These are phyloP conservation scores for Eucidaris tribuloides DNA, from an alignment of 35 echinoderm and acorn worm species.

Conservation along the genomic window DNA sequence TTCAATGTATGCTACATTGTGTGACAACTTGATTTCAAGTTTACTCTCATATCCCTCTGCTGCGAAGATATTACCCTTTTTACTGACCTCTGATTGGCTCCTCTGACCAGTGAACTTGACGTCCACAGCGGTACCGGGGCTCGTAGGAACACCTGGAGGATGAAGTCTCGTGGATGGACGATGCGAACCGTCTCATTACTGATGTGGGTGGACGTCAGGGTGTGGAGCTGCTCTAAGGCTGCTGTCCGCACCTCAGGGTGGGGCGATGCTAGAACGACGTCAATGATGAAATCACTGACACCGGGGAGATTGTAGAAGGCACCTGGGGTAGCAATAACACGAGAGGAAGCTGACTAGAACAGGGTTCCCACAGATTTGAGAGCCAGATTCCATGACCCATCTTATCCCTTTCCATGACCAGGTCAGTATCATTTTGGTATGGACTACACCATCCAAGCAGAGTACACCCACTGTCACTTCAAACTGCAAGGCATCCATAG, in stretches of 20 bases:
- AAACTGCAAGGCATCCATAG: too few relatives aligned
- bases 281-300: constrained; percentile 94
- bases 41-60: too few relatives aligned
- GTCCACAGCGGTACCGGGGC: constrained; percentile 89
- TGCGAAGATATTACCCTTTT: too few relatives aligned
- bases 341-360: too few relatives aligned
- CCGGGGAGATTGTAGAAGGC: constrained; percentile 83
- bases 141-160: constrained; percentile 80
- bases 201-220: constrained; percentile 66
- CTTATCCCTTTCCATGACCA: too few relatives aligned
- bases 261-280: constrained; percentile 74
- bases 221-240: constrained; percentile 89
- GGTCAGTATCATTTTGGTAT: too few relatives aligned
- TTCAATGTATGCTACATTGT: too few relatives aligned
- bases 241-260: constrained; percentile 71
- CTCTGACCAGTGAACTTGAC: constrained; percentile 85
- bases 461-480: too few relatives aligned
- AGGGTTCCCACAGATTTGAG: too few relatives aligned
- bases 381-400: too few relatives aligned
- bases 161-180: constrained; percentile 75
- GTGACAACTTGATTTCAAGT: too few relatives aligned
- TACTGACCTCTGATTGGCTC: constrained; percentile 90
- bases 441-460: too few relatives aligned
- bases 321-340: constrained; percentile 12
- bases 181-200: constrained; percentile 41